Evolutionary conservation across 2,797 vertebrate genomes (phyloP), one percentile per base, ranked within the genome.

Genomic region (Cichlasoma orientale): DNA sequence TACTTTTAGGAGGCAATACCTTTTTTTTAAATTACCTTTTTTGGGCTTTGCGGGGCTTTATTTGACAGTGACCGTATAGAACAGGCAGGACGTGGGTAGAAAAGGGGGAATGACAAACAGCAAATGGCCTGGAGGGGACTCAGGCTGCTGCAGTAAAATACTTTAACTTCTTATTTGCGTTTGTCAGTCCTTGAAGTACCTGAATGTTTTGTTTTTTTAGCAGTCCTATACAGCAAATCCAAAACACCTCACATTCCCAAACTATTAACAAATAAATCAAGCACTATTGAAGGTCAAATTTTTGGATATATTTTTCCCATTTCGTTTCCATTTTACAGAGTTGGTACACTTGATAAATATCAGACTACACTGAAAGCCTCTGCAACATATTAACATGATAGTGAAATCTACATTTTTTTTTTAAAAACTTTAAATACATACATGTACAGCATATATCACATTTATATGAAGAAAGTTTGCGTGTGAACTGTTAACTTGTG

Each of bases 391-490:
- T 57, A 56, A 86, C 66, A 77, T 79, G 44, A 41, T 78, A 36
- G 63, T 87, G 78, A 75, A 78, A 85, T 86, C 82, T 89, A 89
- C 41, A 82, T 55, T 59, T 55, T 73, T 27, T 18, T 74, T 75
- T 4, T 3, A 11, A 36, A 74, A 70, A 71, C 57, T 58, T 80
- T 87, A 21, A 81, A 86, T 78, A 90, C 80, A 77, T 58, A 87
- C 76, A 86, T 88, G 75, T 89, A 89, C 77, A 90, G 82, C 71
- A 79, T 80, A 83, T 82, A 80, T 88, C 56, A 85, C 66, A 85
- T 59, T 84, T 50, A 82, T 68, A 81, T 56, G 57, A 77, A 81
- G 66, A 75, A 72, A 85, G 76, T 79, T 80, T 54, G 75, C 69
- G 57, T 77, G 1, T 73, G 71, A 77, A 47, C 36, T 66, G 77